Conservation (phyloP, 2,113 vertebrate species). For the Eudyptes chrysolophus region DNA sequence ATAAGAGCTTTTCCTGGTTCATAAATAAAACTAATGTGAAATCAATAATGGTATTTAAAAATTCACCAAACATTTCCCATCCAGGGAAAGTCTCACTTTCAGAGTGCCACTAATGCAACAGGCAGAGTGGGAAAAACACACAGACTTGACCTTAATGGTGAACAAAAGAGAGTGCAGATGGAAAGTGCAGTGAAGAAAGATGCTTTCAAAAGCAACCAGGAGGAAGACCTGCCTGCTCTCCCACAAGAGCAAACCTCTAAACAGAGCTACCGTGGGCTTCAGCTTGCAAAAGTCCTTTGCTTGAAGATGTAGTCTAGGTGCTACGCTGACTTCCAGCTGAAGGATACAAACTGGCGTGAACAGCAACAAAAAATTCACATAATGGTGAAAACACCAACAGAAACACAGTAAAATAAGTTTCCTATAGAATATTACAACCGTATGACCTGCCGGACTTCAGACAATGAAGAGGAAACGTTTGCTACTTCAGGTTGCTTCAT, state of each 20-base stretch:
- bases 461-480: rapidly evolving
- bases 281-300: background rate
- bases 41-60: slow-evolving; percentile 51
- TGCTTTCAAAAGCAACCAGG: background rate
- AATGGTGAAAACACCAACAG: background rate
- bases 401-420: background rate
- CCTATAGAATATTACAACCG: rapidly evolving
- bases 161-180: background rate
- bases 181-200: background rate
- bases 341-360: background rate
- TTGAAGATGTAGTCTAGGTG: background rate
- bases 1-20: slow-evolving; percentile 17
- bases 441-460: background rate
- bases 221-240: background rate
- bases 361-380: background rate
- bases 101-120: background rate
- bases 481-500: background rate
- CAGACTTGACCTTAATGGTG: background rate
- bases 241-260: background rate
- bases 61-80: background rate
- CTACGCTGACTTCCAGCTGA: background rate
- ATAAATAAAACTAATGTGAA: slow-evolving; percentile 40
- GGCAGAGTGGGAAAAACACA: background rate
- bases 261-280: background rate
- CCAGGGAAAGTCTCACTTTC: background rate